Evolutionary conservation across 2,888 invertebrate species (phyloP).

Genomic region (Suillia variegata): DNA sequence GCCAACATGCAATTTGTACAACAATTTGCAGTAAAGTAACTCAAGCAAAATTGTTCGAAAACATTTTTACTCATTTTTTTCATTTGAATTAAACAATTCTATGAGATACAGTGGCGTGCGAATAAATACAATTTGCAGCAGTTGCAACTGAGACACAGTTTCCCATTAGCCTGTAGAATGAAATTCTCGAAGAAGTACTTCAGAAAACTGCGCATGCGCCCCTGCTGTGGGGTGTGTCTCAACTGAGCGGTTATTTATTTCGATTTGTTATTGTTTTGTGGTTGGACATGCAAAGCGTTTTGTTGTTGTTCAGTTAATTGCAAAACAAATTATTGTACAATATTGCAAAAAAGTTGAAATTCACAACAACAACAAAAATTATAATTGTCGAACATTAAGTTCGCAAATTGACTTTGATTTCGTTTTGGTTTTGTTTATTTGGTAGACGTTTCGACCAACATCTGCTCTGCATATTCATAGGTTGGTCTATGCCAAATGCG

Average conservation of each 20-base stretch:
- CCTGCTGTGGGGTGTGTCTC: no score
- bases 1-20: neutral
- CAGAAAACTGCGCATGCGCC: no score
- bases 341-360: neutral
- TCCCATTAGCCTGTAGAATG: no score
- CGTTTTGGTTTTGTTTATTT: neutral
- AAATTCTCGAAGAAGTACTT: no score
- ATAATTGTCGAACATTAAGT: no score
- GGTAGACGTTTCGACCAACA: neutral
- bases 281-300: neutral
- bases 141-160: no score
- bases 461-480: neutral
- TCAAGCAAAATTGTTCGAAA: no score
- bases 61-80: no score
- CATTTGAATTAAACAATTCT: no score
- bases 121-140: no score
- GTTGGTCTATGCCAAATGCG: neutral
- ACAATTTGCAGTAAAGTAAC: neutral
- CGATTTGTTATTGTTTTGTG: neutral
- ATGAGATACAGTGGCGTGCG: no score
- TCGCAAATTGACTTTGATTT: neutral
- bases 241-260: no score
- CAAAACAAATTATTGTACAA: constrained; percentile 19
- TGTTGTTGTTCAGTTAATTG: constrained; percentile 20
- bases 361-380: neutral